phyloP scores from a whole-genome alignment of 2,888 invertebrate genomes.

The Thelaira solivaga region DNA sequence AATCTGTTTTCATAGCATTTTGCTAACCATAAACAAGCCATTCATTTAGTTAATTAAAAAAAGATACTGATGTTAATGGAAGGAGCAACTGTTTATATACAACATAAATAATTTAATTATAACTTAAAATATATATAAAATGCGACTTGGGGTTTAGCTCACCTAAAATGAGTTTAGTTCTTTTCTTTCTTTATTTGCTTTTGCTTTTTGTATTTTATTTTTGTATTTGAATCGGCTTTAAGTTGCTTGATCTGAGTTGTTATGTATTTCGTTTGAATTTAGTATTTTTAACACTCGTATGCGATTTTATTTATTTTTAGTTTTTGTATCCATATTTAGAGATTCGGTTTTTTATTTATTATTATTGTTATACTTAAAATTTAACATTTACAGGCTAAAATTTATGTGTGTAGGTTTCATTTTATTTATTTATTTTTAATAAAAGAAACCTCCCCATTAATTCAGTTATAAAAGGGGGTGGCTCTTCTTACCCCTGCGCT shows the following conservation, averaged over 20 bases:
- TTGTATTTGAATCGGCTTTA: conserved; percentile 48
- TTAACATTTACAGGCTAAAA: conserved; percentile 61
- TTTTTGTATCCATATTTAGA: conserved; percentile 43
- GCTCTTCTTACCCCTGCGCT: conserved; percentile 89
- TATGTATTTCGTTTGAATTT: conserved; percentile 37
- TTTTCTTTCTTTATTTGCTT: no score
- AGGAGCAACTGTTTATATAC: no score
- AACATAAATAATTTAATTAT: neutral
- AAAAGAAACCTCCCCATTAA: conserved; percentile 49
- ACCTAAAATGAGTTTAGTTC: conserved; percentile 71
- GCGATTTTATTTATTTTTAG: conserved; percentile 7
- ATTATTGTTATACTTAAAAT: conserved; percentile 65
- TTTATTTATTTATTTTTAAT: conserved; percentile 62
- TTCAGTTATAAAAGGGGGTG: conserved; percentile 30
- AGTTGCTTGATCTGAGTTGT: conserved; percentile 49
- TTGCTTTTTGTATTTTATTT: conserved; percentile 55
- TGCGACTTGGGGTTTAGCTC: conserved; percentile 77
- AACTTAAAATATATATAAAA: neutral
- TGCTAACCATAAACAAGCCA: no score
- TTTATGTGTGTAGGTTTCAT: conserved; percentile 61
- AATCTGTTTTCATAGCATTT: no score
- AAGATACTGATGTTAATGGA: no score
- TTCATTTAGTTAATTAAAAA: no score
- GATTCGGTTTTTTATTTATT: conserved; percentile 63
- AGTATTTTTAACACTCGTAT: conserved; percentile 36